These are phyloP conservation scores for Cryptocephalus moraei DNA, from an alignment of 2,888 invertebrate species.

Conservation along the genomic window DNA sequence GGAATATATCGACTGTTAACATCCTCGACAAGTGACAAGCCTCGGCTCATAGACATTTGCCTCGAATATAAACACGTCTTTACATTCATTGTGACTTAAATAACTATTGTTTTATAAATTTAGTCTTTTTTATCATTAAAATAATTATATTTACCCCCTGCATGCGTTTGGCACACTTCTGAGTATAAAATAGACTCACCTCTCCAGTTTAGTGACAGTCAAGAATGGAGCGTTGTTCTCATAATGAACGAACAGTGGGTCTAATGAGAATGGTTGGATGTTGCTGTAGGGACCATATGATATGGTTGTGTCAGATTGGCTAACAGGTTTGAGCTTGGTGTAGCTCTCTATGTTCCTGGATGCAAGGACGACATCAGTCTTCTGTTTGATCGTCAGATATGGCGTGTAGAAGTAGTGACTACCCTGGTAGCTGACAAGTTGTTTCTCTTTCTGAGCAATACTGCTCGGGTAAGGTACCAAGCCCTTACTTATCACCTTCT, in stretches of 20 bases:
- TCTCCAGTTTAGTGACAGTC: slow-evolving; percentile 67
- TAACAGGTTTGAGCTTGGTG: slow-evolving; percentile 70
- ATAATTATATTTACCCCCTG: too few relatives aligned
- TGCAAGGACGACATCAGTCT: slow-evolving; percentile 57
- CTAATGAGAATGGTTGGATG: slow-evolving; percentile 45
- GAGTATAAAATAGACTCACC: background rate
- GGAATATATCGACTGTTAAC: too few relatives aligned
- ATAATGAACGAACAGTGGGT: slow-evolving; percentile 74
- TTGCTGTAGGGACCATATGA: slow-evolving; percentile 84
- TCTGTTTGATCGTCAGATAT: slow-evolving; percentile 71
- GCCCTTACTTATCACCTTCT: slow-evolving; percentile 65
- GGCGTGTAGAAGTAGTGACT: slow-evolving; percentile 77
- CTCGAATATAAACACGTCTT: too few relatives aligned
- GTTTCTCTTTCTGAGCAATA: slow-evolving; percentile 89
- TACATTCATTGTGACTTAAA: too few relatives aligned
- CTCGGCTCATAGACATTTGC: too few relatives aligned
- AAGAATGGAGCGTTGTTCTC: slow-evolving; percentile 96
- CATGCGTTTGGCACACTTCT: too few relatives aligned
- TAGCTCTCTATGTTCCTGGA: slow-evolving; percentile 74
- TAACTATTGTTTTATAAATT: too few relatives aligned
- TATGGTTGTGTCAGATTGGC: slow-evolving; percentile 69
- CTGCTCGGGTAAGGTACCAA: slow-evolving; percentile 76
- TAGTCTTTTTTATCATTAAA: too few relatives aligned
- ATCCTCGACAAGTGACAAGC: too few relatives aligned
- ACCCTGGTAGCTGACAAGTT: slow-evolving; percentile 79